Evolutionary conservation across 1,140 invertebrate species (phyloP).

Genomic region (Magallana gigas): DNA sequence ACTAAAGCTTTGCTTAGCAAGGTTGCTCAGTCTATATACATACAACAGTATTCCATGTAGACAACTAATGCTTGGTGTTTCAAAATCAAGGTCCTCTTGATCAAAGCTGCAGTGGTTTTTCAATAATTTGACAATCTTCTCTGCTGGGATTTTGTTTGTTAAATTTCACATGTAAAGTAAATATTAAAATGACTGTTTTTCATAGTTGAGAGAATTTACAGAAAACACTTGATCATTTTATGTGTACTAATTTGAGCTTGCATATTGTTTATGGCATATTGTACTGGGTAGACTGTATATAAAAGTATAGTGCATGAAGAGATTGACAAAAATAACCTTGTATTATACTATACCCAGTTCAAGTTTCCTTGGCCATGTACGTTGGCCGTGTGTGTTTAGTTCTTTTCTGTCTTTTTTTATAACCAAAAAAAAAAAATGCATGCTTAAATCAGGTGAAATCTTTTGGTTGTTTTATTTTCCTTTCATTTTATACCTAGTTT

Average conservation of each 20-base stretch:
- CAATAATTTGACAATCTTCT: too few species aligned
- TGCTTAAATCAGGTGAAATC: constrained; percentile 16
- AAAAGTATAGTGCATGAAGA: constrained; percentile 10
- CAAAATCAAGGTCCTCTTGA: too few species aligned
- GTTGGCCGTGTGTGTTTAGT: not conserved
- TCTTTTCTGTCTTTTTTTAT: constrained; percentile 28
- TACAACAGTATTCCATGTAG: too few species aligned
- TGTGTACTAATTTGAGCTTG: constrained; percentile 27
- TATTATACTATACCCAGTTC: not conserved
- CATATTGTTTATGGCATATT: constrained; percentile 24
- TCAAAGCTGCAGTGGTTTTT: too few species aligned
- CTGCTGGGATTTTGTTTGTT: too few species aligned
- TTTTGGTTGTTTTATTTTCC: not conserved
- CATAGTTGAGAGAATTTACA: too few species aligned
- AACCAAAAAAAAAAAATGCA: constrained; percentile 21
- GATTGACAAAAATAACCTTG: not conserved
- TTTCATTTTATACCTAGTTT: constrained; percentile 24
- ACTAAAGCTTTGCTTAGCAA: constrained; percentile 13
- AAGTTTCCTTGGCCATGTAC: constrained; percentile 4
- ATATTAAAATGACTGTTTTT: too few species aligned
- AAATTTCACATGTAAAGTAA: too few species aligned
- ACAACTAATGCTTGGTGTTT: too few species aligned
- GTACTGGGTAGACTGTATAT: constrained; percentile 20
- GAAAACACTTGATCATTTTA: too few species aligned
- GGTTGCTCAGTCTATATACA: not conserved